Evolutionary conservation across 2,113 vertebrate genomes (phyloP).

Genomic region (Odobenus rosmarus): DNA sequence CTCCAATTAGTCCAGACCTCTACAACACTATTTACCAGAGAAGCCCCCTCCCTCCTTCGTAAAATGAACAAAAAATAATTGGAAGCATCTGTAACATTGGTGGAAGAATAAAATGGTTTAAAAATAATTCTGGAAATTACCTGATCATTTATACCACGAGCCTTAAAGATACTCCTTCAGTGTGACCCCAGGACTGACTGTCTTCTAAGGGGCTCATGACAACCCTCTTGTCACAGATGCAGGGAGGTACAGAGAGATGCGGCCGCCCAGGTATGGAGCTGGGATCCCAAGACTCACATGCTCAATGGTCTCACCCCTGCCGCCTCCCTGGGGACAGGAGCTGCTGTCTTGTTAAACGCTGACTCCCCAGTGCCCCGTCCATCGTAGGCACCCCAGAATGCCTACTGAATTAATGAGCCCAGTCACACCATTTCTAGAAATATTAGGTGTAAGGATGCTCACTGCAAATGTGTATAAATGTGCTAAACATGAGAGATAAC

Average conservation of each 20-base stretch:
- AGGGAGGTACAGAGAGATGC: accelerated
- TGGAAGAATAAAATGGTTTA: not conserved
- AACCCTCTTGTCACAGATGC: not conserved
- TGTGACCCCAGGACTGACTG: not conserved
- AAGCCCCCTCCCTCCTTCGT: not conserved
- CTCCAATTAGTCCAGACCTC: not conserved
- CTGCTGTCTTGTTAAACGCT: accelerated
- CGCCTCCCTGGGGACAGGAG: accelerated
- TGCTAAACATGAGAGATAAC: not conserved
- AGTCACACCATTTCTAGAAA: too few species aligned
- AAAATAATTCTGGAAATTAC: not conserved
- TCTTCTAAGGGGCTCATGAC: not conserved
- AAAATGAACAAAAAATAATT: not conserved
- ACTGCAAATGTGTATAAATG: not conserved
- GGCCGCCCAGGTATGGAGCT: not conserved
- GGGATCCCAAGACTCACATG: accelerated
- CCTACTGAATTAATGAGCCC: not conserved
- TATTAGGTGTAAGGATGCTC: not conserved
- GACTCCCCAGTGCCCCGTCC: accelerated
- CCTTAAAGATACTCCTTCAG: not conserved
- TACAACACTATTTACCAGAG: accelerated
- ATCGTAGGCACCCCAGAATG: not conserved
- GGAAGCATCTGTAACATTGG: accelerated
- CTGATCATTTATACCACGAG: not conserved
- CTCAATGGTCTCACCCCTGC: not conserved